Evolutionary conservation across 1,140 invertebrate genomes (phyloP).

Genomic region (Sinella curviseta): DNA sequence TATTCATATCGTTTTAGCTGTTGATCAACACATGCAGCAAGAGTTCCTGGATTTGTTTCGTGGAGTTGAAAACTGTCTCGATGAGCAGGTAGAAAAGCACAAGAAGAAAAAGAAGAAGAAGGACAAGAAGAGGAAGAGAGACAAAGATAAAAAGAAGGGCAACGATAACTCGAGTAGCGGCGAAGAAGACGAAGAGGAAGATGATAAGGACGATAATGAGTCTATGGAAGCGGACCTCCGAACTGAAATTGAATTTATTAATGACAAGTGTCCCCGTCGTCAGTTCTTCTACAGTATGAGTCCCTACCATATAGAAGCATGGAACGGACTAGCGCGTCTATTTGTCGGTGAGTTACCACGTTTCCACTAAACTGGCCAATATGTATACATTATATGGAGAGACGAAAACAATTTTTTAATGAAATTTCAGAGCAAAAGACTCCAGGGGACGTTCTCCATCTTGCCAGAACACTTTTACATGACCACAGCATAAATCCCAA

Average conservation of each 20-base stretch:
- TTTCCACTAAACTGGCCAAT: no score
- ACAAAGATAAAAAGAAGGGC: background rate
- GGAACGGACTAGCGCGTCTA: background rate
- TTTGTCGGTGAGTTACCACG: slow-evolving; percentile 5
- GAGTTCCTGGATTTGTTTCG: slow-evolving; percentile 18
- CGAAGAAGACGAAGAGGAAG: background rate
- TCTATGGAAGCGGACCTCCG: background rate
- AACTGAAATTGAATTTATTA: background rate
- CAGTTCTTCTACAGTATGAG: slow-evolving; percentile 17
- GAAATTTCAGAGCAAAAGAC: background rate
- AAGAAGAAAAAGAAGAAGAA: slow-evolving; percentile 15
- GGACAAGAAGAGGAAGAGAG: background rate
- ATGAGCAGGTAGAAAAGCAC: slow-evolving; percentile 1
- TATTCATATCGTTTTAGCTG: background rate
- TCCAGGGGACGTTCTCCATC: background rate
- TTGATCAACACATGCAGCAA: background rate
- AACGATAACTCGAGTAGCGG: background rate
- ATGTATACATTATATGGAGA: background rate
- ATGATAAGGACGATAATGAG: background rate
- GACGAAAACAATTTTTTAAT: no score
- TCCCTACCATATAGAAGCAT: background rate
- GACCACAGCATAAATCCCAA: slow-evolving; percentile 16
- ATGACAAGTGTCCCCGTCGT: slow-evolving; percentile 10
- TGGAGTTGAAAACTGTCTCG: slow-evolving; percentile 3
- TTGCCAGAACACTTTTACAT: background rate